Evolutionary conservation across 2,888 invertebrate species (phyloP).

Genomic region (Limnephilus auricula): DNA sequence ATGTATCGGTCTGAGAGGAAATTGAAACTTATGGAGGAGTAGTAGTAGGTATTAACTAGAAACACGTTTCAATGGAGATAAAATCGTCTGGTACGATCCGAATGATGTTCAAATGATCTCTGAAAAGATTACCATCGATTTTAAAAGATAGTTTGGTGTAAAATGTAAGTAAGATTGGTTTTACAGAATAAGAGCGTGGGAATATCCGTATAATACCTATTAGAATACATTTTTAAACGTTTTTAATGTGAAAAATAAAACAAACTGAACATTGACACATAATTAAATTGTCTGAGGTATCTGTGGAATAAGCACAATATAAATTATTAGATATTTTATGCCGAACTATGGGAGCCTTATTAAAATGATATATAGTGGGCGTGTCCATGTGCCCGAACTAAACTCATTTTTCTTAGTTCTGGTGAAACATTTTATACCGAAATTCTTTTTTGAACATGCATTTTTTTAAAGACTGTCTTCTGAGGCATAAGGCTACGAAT

Average conservation of each 20-base stretch:
- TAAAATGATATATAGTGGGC: too few species aligned
- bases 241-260: background rate
- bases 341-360: too few species aligned
- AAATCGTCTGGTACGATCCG: background rate
- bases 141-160: background rate
- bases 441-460: too few species aligned
- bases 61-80: background rate
- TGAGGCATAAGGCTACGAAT: too few species aligned
- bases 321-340: too few species aligned
- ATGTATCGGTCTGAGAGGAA: slow-evolving; percentile 9
- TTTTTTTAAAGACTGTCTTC: too few species aligned
- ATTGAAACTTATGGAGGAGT: background rate
- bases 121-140: background rate
- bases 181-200: background rate
- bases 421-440: too few species aligned
- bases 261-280: background rate
- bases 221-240: background rate
- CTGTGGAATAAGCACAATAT: background rate
- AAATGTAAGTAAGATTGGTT: background rate
- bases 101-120: background rate
- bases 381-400: too few species aligned
- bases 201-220: background rate
- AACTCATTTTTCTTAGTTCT: too few species aligned
- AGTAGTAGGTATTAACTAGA: background rate
- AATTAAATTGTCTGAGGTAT: background rate